Conservation (phyloP, 2,888 invertebrate genomes). For the Metacarcinus magister region DNA sequence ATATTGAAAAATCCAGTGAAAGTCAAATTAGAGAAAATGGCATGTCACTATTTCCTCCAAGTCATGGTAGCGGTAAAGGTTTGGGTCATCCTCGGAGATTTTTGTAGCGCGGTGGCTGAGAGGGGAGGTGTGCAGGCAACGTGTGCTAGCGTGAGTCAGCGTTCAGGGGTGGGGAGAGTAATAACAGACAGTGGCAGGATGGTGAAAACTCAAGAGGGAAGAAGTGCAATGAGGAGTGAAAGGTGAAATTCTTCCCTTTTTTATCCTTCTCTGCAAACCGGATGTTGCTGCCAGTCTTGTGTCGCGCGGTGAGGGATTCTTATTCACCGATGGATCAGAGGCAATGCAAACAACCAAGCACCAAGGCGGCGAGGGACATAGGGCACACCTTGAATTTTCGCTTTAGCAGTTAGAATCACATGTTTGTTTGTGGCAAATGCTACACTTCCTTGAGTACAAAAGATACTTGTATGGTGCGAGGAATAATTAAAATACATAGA, state of each 20-base stretch:
- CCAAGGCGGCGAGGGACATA: neutral
- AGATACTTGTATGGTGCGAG: neutral
- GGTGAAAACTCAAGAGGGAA: neutral
- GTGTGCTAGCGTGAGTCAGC: neutral
- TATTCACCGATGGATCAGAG: neutral
- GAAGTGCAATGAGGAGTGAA: neutral
- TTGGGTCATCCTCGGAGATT: neutral
- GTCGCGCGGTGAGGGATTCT: neutral
- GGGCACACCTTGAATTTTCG: neutral
- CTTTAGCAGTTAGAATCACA: neutral
- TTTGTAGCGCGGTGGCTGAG: neutral
- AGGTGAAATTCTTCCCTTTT: conserved; percentile 12
- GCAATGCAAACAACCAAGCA: neutral
- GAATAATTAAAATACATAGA: neutral
- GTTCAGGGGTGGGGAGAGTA: neutral
- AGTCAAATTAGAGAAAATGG: neutral
- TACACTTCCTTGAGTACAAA: neutral
- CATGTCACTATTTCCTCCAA: neutral
- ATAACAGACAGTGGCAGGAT: neutral
- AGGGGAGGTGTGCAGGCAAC: neutral
- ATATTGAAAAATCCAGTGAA: neutral
- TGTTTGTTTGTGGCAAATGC: neutral
- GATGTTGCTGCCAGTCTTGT: neutral
- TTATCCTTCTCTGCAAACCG: neutral
- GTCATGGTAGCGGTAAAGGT: neutral